A percentile compares a stretch with the other conserved stretches of the same genome.
phyloP scores from a whole-genome alignment of 2,797 vertebrate genomes.

The Malacoctenus gilli region DNA sequence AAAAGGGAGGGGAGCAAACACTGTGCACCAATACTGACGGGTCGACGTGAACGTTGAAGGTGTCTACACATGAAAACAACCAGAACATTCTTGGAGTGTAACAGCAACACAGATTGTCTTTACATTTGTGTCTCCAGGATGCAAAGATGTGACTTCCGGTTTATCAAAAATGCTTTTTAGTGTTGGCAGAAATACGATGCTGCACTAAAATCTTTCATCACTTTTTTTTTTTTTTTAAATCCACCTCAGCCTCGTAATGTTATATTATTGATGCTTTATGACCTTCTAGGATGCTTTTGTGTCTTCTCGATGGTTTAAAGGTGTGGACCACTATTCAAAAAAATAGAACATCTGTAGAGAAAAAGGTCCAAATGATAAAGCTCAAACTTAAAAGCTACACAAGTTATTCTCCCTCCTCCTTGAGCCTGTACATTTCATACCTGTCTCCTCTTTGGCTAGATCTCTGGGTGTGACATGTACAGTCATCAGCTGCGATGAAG shows the following conservation, averaged over 20 bases:
- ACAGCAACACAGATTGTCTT: slow-evolving; percentile 52
- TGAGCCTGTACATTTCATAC: slow-evolving; percentile 29
- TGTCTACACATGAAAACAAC: slow-evolving; percentile 35
- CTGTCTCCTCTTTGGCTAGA: slow-evolving; percentile 66
- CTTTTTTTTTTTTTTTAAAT: not conserved
- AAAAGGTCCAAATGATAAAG: slow-evolving; percentile 50
- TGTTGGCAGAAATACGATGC: not conserved
- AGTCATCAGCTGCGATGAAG: slow-evolving; percentile 32
- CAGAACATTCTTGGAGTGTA: slow-evolving; percentile 59
- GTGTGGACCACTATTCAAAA: slow-evolving; percentile 12
- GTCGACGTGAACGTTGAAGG: slow-evolving; percentile 22
- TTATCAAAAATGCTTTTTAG: not conserved
- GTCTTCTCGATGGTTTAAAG: slow-evolving; percentile 9
- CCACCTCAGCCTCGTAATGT: not conserved
- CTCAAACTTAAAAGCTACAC: slow-evolving; percentile 50
- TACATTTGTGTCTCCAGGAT: slow-evolving; percentile 43
- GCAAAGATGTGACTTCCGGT: slow-evolving; percentile 12
- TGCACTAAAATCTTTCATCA: slow-evolving; percentile 1
- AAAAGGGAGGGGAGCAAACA: slow-evolving; percentile 59
- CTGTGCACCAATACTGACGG: slow-evolving; percentile 59
- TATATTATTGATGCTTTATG: slow-evolving; percentile 4
- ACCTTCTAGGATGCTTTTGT: slow-evolving; percentile 24
- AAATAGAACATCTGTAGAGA: slow-evolving; percentile 16
- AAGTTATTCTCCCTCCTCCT: slow-evolving; percentile 23
- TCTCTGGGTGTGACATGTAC: slow-evolving; percentile 26